These are phyloP conservation scores for Balearica regulorum DNA, from an alignment of 2,797 vertebrate species.

Conservation along the genomic window DNA sequence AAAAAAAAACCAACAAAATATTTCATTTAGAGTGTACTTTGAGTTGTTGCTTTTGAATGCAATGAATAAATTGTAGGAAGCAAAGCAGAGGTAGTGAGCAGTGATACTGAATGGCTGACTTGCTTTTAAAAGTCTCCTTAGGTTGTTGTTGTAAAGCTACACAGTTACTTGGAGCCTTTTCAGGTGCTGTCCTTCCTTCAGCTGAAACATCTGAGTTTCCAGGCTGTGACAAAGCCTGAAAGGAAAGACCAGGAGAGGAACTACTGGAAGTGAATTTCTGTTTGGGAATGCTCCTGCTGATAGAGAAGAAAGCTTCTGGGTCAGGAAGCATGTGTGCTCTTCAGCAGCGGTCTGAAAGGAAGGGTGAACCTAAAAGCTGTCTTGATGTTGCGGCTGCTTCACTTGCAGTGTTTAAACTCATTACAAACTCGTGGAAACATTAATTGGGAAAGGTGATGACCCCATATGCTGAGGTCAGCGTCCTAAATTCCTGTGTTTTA, in stretches of 20 bases:
- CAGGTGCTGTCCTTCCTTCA: neutral
- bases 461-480: neutral
- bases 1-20: neutral
- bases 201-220: neutral
- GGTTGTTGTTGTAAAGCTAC: neutral
- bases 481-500: neutral
- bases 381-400: neutral
- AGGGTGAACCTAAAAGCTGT: neutral
- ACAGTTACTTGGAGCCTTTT: neutral
- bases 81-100: neutral
- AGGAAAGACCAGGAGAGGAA: neutral
- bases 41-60: neutral
- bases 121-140: constrained; percentile 11
- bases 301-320: neutral
- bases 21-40: neutral
- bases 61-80: neutral
- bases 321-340: neutral
- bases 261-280: neutral
- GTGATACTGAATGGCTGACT: neutral
- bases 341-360: neutral
- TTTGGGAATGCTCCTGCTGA: neutral
- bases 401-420: neutral
- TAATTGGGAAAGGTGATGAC: neutral
- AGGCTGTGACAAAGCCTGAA: neutral
- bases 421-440: neutral